A percentile compares a stretch with the other conserved stretches of the same genome.
Evolutionary conservation across 64 coral and sea anemone genomes (phyloP).

Genomic region (Anthopleura sola): DNA sequence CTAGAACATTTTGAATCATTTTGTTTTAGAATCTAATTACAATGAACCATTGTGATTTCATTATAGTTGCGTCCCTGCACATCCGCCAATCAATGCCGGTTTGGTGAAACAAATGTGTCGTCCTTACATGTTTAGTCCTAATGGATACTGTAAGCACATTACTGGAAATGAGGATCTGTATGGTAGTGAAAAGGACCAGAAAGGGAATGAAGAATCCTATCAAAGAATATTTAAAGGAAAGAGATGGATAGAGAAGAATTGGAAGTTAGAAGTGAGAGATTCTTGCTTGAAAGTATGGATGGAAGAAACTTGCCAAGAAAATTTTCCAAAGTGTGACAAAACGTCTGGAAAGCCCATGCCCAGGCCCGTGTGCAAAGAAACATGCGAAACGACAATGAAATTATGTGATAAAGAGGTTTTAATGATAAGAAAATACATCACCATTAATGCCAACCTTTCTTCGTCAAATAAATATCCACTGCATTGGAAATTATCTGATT

Average conservation of each 20-base stretch:
- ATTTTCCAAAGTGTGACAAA: not conserved
- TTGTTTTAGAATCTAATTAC: no score
- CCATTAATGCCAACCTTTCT: not conserved
- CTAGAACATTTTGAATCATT: no score
- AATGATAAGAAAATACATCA: not conserved
- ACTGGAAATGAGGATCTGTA: not conserved
- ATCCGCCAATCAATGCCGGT: not conserved
- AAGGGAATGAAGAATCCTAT: not conserved
- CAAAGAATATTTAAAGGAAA: not conserved
- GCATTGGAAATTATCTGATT: not conserved
- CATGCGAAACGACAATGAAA: not conserved
- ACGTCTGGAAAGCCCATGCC: not conserved
- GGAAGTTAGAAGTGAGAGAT: not conserved
- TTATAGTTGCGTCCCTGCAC: not conserved
- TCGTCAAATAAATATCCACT: not conserved
- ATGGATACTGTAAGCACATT: not conserved
- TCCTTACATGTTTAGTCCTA: not conserved
- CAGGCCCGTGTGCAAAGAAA: not conserved
- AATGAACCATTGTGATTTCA: not conserved
- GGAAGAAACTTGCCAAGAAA: not conserved
- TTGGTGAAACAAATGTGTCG: not conserved
- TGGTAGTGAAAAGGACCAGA: not conserved
- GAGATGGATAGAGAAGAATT: not conserved
- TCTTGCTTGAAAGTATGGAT: not conserved
- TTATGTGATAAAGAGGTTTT: not conserved